These are phyloP conservation scores for Mirza zaza DNA, from an alignment of 2,113 vertebrate genomes.

Conservation along the genomic window DNA sequence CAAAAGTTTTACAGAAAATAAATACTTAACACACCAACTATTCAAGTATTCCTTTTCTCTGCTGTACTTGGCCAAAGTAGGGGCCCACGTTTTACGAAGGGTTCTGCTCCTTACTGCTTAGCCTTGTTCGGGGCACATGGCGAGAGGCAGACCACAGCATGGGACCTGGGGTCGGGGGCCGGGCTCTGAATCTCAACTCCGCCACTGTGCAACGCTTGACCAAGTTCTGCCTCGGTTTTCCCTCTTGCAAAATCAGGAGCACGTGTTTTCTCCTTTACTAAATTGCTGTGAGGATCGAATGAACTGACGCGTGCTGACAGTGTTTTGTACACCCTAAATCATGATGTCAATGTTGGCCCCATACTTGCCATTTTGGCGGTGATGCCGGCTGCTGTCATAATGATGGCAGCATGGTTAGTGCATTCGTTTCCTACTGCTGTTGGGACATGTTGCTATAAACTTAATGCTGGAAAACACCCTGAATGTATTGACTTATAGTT, in stretches of 20 bases:
- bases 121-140: not conserved
- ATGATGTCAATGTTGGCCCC: not conserved
- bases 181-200: not conserved
- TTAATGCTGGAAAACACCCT: not conserved
- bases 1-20: not conserved
- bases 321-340: not conserved
- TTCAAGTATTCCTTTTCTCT: not conserved
- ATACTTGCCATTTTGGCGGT: not conserved
- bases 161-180: not conserved
- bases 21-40: not conserved
- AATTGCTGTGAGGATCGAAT: not conserved
- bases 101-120: not conserved
- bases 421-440: not conserved
- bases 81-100: not conserved
- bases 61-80: not conserved
- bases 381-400: not conserved
- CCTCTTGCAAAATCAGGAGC: not conserved
- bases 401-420: not conserved
- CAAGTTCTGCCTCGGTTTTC: not conserved
- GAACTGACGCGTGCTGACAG: not conserved
- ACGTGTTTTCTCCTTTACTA: not conserved
- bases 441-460: not conserved
- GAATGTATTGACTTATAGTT: not conserved
- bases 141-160: not conserved
- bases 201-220: not conserved